Percentiles rank a stretch among this genome's conserved stretches.
Evolutionary conservation across 2,113 vertebrate genomes (phyloP).

Genomic region (Rana temporaria): DNA sequence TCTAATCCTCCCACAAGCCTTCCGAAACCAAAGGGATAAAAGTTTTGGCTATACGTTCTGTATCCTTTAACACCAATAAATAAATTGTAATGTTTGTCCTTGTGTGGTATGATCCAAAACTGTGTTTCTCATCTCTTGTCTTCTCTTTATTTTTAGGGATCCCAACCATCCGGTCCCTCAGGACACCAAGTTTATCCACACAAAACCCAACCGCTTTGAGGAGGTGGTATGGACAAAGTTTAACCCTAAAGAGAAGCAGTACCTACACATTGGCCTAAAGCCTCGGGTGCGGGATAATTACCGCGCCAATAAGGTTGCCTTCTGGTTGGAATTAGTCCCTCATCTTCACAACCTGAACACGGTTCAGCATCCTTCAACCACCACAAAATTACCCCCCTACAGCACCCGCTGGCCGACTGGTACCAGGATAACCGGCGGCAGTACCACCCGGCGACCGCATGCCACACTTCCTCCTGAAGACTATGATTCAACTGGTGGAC

Average conservation of each 20-base stretch:
- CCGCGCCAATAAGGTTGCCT: constrained; percentile 91
- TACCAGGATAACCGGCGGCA: constrained; percentile 62
- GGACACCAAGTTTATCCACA: constrained; percentile 95
- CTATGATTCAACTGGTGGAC: constrained; percentile 72
- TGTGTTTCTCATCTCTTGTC: background rate
- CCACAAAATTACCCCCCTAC: constrained; percentile 77
- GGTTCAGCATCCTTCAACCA: constrained; percentile 75
- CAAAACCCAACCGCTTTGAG: constrained; percentile 92
- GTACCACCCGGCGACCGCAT: constrained; percentile 74
- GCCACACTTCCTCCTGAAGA: constrained; percentile 74
- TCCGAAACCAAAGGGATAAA: too few relatives aligned
- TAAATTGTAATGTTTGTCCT: background rate
- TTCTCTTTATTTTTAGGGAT: constrained; percentile 72
- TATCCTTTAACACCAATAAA: too few relatives aligned
- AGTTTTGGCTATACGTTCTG: too few relatives aligned
- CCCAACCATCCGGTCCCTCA: constrained; percentile 91
- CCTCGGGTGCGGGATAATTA: constrained; percentile 90
- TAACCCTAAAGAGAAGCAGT: constrained; percentile 93
- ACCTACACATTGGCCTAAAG: constrained; percentile 91
- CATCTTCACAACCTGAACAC: constrained; percentile 87
- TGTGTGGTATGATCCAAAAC: background rate
- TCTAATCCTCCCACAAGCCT: too few relatives aligned
- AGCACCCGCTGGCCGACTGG: constrained; percentile 71
- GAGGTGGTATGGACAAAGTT: constrained; percentile 96
- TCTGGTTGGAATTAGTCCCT: constrained; percentile 91